Evolutionary conservation across 2,113 vertebrate genomes (phyloP).

Genomic region (Glaucomys volans): DNA sequence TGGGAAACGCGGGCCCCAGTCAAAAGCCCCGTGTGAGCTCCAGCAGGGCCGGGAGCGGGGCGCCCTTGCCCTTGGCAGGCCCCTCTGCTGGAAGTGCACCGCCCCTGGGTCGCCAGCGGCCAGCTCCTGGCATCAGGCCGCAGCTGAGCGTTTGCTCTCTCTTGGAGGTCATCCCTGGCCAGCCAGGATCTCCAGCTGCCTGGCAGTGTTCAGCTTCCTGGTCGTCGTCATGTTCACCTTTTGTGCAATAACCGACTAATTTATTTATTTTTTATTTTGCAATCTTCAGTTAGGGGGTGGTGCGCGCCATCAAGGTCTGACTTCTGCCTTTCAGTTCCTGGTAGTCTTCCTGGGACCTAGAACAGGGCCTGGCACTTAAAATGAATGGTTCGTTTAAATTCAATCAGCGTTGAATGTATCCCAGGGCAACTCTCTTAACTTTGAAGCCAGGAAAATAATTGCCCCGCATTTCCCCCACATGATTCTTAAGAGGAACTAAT

Average conservation of each 20-base stretch:
- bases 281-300: background rate
- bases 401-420: background rate
- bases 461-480: background rate
- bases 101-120: too few relatives aligned
- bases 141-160: background rate
- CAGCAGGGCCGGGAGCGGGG: too few relatives aligned
- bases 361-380: background rate
- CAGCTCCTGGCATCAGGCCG: too few relatives aligned
- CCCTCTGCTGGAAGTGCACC: too few relatives aligned
- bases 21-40: too few relatives aligned
- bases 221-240: background rate
- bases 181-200: too few relatives aligned
- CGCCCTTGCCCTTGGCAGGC: too few relatives aligned
- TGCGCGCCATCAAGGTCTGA: background rate
- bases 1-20: too few relatives aligned
- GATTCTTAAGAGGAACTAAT: constrained; percentile 33
- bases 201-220: background rate
- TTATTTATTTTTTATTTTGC: background rate
- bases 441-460: constrained; percentile 36
- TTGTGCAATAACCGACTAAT: too few relatives aligned
- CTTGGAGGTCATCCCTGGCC: background rate
- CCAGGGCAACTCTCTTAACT: constrained; percentile 44
- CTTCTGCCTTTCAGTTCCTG: background rate
- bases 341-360: background rate
- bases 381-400: constrained; percentile 23